Evolutionary conservation across 2,888 invertebrate species (phyloP), one percentile per base, ranked within the genome.

Genomic region (Odontocolon sp.): DNA sequence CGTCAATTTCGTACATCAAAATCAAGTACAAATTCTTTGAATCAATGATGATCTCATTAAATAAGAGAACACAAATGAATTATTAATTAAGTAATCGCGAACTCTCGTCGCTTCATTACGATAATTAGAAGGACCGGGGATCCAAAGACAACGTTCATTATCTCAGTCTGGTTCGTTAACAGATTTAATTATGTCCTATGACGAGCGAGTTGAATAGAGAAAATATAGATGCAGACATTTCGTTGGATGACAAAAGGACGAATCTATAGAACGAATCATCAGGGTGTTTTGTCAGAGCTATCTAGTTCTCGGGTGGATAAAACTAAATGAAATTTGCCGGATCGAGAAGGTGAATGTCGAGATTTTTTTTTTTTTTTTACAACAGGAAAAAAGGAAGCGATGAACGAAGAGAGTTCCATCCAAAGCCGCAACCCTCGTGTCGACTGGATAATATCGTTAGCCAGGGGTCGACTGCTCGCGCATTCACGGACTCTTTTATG

Each of bases 401-500:
- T 38, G 33, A 5, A 26, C 23, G 31, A 61, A 67, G 38, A 54
- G 50, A 14, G 23, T 52, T 26, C 38, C 56, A 52, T 40, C 50
- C 6, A 45, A 18, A 16, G 23, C 26, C 47, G 31, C 47, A 31
- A 66, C n/a, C 6, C 4, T 14, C 11, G 56, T 42, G 63, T 57
- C 69, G 64, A 69, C 31, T 57, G 57, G 38, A 36, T 73, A 68
- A 79, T 76, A 80, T 76, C 66, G 74, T 71, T 80, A 68, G 72
- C 47, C 42, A 36, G 54, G 70, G 38, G 42, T 63, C 45, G 47
- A 57, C 54, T 45, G 57, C 59, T 33, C 36, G 28, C 67, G 42
- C n/a, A n/a, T n/a, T n/a, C n/a, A n/a, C 73, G 79, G 83, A 81
- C 80, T 80, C 81, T 81, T 82, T 80, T 81, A 81, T 78, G 81